Base-by-base conservation (phyloP, 2,113 vertebrate genomes). In the Pelecanoides urinatrix region DNA sequence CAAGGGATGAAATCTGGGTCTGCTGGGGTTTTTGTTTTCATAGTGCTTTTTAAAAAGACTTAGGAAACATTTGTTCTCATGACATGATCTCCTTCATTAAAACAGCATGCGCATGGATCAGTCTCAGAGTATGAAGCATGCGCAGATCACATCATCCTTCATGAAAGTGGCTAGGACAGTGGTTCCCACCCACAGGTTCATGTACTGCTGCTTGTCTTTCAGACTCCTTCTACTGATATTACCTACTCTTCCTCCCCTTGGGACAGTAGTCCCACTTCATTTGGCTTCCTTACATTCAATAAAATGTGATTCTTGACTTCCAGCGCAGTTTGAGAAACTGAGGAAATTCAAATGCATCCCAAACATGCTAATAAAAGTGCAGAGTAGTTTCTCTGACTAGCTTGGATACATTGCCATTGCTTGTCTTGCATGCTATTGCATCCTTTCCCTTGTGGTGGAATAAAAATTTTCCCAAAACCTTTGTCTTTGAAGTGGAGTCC, bases 1-100 rank as follows among this genome's bases (percentile, higher is more conserved):
- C 58, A 90, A 67, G 32, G 62, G 59, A 85, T 47, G 86, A 85
- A 92, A 89, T 95, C 84, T 95, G 86, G 89, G 77, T 96, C 86
- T 95, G 89, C 91, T 94, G 58, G 93, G 92, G 93, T 87, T 96
- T 89, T 88, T 94, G 65, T 85, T 97, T 96, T 75, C 89, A 56
- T 4, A 36, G 59, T 83, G 75, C 49, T 80, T 88, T 88, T 86
- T 4, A 13, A 53, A 85, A 85, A 45, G 20, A 6, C 61, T 65
- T 58, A 75, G 40, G 70, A 66, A 79, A 47, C 3, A 18, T 68
- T 94, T 89, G 65, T 72, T 96, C 7, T 84, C 67, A 82, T 73
- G 74, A 29, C 66, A 78, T 56, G 30, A 36, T 71, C 53, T 85
- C 73, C 73, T 72, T 13, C 66, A 25, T 11, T 17, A 17, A 50